A percentile compares a stretch with the other conserved stretches of the same genome.
phyloP scores from a whole-genome alignment of 2,888 invertebrate genomes.

The Augochlorella aurata region DNA sequence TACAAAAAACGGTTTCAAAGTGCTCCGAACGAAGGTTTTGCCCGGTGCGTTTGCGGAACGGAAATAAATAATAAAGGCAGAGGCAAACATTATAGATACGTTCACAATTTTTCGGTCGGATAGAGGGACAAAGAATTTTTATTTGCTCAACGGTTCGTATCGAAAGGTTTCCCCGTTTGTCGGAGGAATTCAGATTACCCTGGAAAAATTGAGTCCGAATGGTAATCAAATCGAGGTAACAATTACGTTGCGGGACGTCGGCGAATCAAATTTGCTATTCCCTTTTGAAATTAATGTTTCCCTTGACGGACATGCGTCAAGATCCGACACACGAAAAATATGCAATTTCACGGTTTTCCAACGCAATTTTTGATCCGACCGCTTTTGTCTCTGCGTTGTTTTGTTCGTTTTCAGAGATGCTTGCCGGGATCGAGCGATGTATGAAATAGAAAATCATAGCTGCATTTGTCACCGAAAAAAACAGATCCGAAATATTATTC shows the following conservation, averaged over 20 bases:
- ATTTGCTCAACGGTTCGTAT: constrained; percentile 47
- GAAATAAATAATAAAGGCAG: constrained; percentile 46
- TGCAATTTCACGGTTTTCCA: not conserved
- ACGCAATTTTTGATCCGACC: not conserved
- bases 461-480: not conserved
- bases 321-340: not conserved
- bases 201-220: not conserved
- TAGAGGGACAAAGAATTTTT: constrained; percentile 33
- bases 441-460: constrained; percentile 10
- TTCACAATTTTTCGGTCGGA: constrained; percentile 43
- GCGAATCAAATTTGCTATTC: not conserved
- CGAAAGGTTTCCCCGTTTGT: not conserved
- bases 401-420: not conserved
- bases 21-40: not conserved
- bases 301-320: not conserved
- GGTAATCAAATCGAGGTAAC: constrained; percentile 14
- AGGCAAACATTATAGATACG: constrained; percentile 45
- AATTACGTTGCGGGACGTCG: constrained; percentile 25
- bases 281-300: constrained; percentile 28
- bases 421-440: not conserved
- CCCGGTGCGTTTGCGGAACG: not conserved
- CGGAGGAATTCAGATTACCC: not conserved
- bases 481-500: not conserved
- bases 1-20: not conserved
- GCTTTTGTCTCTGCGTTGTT: not conserved